These are phyloP conservation scores for Parus major DNA, from an alignment of 2,113 vertebrate species.

Conservation along the genomic window DNA sequence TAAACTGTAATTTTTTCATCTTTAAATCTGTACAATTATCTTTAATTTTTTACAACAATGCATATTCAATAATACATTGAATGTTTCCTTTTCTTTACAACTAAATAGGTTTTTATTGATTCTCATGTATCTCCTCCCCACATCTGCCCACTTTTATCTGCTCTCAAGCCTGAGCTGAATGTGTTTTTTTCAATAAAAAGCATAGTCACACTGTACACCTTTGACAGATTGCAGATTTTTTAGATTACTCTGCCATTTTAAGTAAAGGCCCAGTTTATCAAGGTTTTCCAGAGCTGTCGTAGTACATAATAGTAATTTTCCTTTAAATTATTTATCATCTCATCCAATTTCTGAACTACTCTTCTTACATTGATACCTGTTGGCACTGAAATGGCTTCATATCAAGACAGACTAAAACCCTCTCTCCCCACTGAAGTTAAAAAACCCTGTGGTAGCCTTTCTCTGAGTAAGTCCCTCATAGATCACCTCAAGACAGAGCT, in stretches of 20 bases:
- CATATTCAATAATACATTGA: not conserved
- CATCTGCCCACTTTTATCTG: not conserved
- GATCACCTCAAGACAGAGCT: not conserved
- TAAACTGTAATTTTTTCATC: not conserved
- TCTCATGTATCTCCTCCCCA: not conserved
- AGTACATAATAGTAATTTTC: not conserved
- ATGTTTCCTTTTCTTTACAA: not conserved
- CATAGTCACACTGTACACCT: not conserved
- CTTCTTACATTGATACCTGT: not conserved
- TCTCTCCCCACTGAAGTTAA: not conserved
- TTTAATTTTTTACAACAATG: not conserved
- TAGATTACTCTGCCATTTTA: not conserved
- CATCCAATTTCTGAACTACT: not conserved
- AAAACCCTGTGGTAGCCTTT: not conserved
- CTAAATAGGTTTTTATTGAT: slow-evolving; percentile 14
- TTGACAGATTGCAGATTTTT: not conserved
- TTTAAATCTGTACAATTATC: not conserved
- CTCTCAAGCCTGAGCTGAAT: slow-evolving; percentile 27
- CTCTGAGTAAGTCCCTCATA: not conserved
- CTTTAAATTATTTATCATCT: not conserved
- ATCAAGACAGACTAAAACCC: not conserved
- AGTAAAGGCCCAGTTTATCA: not conserved
- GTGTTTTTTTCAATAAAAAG: not conserved
- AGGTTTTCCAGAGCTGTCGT: not conserved
- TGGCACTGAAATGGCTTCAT: not conserved